Percentiles rank a stretch among this genome's conserved stretches.
phyloP scores from a whole-genome alignment of 1,140 invertebrate species.

The Drosophila micromelanica region DNA sequence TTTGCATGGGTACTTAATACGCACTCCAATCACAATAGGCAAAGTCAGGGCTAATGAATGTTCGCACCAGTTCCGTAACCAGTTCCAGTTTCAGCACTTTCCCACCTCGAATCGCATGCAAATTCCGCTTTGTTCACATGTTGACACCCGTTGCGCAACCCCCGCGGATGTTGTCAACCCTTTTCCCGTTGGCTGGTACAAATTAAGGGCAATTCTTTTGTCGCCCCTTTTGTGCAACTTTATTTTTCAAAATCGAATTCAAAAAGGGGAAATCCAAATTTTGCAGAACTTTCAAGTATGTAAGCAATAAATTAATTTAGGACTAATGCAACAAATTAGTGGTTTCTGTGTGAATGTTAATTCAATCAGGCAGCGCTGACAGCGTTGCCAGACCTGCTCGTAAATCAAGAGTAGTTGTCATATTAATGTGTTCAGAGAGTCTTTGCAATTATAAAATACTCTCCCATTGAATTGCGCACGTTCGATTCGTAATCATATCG shows the following conservation, averaged over 20 bases:
- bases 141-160: slow-evolving; percentile 32
- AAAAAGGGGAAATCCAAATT: neutral
- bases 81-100: neutral
- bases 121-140: slow-evolving; percentile 56
- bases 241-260: slow-evolving; percentile 26
- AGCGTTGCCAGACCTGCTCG: neutral
- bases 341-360: slow-evolving; percentile 48
- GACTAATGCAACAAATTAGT: slow-evolving; percentile 64
- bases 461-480: slow-evolving; percentile 49
- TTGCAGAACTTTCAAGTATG: slow-evolving; percentile 45
- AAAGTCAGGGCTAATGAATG: slow-evolving; percentile 55
- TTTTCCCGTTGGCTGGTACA: slow-evolving; percentile 23
- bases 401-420: slow-evolving; percentile 29
- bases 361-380: slow-evolving; percentile 31
- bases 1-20: slow-evolving; percentile 38
- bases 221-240: neutral
- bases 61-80: slow-evolving; percentile 9
- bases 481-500: slow-evolving; percentile 45
- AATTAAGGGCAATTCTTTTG: slow-evolving; percentile 32
- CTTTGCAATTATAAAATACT: slow-evolving; percentile 58
- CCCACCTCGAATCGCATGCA: slow-evolving; percentile 33
- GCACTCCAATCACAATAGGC: slow-evolving; percentile 20
- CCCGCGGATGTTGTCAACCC: slow-evolving; percentile 38
- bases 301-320: slow-evolving; percentile 77
- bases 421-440: slow-evolving; percentile 30